Evolutionary conservation across 2,113 vertebrate genomes (phyloP).

Genomic region (Sakesphorus luctuosus): DNA sequence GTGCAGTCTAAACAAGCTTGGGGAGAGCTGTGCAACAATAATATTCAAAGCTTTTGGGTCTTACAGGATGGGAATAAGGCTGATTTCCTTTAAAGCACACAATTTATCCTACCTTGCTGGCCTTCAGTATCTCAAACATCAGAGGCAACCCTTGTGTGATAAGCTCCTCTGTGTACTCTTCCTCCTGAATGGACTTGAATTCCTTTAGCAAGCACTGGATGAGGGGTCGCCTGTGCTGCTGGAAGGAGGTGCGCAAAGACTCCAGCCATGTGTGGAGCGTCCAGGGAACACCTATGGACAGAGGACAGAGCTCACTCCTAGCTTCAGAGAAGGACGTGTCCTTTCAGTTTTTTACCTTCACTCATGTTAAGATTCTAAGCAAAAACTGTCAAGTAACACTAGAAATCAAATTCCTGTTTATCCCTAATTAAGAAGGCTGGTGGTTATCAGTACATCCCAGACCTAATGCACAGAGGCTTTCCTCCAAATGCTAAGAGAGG

Average conservation of each 20-base stretch:
- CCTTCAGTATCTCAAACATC: slow-evolving; percentile 95
- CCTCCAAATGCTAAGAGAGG: background rate
- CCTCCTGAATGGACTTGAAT: slow-evolving; percentile 95
- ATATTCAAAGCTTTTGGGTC: background rate
- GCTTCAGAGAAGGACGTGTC: background rate
- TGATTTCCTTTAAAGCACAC: background rate
- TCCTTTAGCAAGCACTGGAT: slow-evolving; percentile 95
- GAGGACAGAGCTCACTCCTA: background rate
- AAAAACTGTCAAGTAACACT: background rate
- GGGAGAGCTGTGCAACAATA: background rate
- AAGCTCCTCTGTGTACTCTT: slow-evolving; percentile 94
- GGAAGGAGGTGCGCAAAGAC: slow-evolving; percentile 91
- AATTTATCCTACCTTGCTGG: slow-evolving; percentile 88
- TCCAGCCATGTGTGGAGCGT: slow-evolving; percentile 95
- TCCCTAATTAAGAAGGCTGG: background rate
- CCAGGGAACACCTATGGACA: slow-evolving; percentile 89
- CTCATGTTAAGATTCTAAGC: background rate
- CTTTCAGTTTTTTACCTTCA: background rate
- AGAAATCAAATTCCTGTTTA: background rate
- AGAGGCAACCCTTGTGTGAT: slow-evolving; percentile 92
- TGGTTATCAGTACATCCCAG: background rate
- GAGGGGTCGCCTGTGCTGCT: slow-evolving; percentile 91
- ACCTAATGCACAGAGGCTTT: background rate
- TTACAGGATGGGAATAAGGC: background rate
- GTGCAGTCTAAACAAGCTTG: background rate